These are phyloP conservation scores for Sturnira hondurensis DNA, from an alignment of 2,113 vertebrate genomes.

Conservation along the genomic window DNA sequence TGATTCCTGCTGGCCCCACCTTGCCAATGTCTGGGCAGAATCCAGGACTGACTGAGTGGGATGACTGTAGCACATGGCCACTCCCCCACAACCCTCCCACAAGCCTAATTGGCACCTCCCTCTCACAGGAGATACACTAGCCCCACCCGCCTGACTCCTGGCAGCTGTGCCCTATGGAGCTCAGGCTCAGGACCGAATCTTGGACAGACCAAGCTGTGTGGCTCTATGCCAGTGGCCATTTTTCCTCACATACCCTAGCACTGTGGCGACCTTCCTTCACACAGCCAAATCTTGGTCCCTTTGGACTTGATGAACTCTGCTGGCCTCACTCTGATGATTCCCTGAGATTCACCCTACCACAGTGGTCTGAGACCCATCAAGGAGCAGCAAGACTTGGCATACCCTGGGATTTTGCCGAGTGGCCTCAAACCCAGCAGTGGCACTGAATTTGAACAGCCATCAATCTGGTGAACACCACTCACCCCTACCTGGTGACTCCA, in stretches of 20 bases:
- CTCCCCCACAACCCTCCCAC: neutral
- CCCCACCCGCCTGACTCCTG: neutral
- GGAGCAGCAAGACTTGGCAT: neutral
- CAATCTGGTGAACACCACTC: neutral
- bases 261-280: neutral
- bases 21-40: neutral
- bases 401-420: neutral
- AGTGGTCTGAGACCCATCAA: neutral
- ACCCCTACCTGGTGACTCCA: neutral
- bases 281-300: neutral
- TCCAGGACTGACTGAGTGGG: neutral
- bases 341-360: neutral
- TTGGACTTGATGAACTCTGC: neutral
- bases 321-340: neutral
- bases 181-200: neutral
- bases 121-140: neutral
- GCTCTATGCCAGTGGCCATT: neutral
- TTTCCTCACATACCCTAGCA: neutral
- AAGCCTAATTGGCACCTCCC: neutral
- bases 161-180: neutral
- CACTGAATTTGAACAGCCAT: neutral
- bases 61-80: neutral
- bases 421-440: neutral
- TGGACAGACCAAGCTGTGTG: neutral
- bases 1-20: neutral